Base-by-base conservation (phyloP, 2,888 invertebrate species). In the Julus scanicus region DNA sequence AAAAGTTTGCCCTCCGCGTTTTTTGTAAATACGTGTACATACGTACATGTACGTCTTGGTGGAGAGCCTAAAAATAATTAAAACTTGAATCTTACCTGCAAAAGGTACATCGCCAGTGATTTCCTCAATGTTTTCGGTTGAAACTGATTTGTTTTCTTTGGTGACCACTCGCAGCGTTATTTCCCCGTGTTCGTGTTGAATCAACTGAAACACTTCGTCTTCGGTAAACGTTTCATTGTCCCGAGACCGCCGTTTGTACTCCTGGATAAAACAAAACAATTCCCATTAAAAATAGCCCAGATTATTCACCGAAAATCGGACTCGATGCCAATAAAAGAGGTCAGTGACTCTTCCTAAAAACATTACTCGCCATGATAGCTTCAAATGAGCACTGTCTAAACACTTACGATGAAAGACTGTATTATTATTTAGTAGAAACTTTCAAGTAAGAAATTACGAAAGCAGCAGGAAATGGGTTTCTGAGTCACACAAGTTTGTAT, bases 191-290 rank as follows among this genome's bases (percentile, higher is more conserved):
- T 40, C 88, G 39, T 48, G 53, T 63, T 71, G 86, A 83, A 89
- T 71, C 17, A 80, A 39, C 84, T 87, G 87, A 86, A 91, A 90
- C 80, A 90, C 89, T 83, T 90, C 90, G 17, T 91, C 90, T 87
- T 92, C 92, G 2, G 95, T 96, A 92, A 96, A 96, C 4, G 97
- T 97, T 92, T 96, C 96, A 94, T 96, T 96, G 93, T 96, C 96
- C 90, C 95, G 94, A 11, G 97, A 97, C 90, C 95, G 94, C 90
- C 97, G 93, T 92, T 97, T 97, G 93, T 96, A 96, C 92, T 96
- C 96, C 95, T 96, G 94, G 15, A 87, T 86, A 80, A 80, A n/a
- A 6, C 37, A 83, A 13, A n/a, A n/a, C n/a, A 83, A 39, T 57
- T 57, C 15, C 57, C 57, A 57, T 57, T 57, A 57, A 57, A 57